Evolutionary conservation across 2,888 invertebrate species (phyloP).

Genomic region (Osmoderma eremita): DNA sequence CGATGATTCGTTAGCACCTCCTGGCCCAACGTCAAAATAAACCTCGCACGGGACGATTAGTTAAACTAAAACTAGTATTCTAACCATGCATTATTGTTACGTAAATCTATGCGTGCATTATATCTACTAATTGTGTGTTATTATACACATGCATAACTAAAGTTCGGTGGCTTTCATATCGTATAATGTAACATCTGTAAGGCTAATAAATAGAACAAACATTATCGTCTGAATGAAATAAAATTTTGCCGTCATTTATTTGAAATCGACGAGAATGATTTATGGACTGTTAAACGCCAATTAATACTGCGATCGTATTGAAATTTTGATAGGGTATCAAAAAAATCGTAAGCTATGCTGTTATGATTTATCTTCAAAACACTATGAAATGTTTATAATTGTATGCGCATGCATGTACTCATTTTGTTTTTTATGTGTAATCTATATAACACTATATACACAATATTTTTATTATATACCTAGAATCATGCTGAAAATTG

Average conservation of each 20-base stretch:
- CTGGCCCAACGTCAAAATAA: slow-evolving; percentile 22
- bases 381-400: slow-evolving; percentile 15
- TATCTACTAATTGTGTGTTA: not conserved
- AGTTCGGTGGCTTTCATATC: not conserved
- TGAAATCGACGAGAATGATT: slow-evolving; percentile 21
- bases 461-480: not conserved
- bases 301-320: slow-evolving; percentile 31
- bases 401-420: not conserved
- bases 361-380: slow-evolving; percentile 1
- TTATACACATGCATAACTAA: not conserved
- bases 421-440: not conserved
- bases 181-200: not conserved
- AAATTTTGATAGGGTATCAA: slow-evolving; percentile 13
- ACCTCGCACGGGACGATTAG: not conserved
- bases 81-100: not conserved
- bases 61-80: slow-evolving; percentile 20
- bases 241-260: slow-evolving; percentile 17
- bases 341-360: not conserved
- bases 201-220: not conserved
- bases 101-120: not conserved
- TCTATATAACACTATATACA: not conserved
- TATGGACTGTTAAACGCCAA: slow-evolving; percentile 38
- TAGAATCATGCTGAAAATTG: not conserved
- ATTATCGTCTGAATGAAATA: slow-evolving; percentile 1
- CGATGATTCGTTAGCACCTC: slow-evolving; percentile 34